These are phyloP conservation scores for Heloderma charlesbogerti DNA, from an alignment of 2,113 vertebrate genomes.

Conservation along the genomic window DNA sequence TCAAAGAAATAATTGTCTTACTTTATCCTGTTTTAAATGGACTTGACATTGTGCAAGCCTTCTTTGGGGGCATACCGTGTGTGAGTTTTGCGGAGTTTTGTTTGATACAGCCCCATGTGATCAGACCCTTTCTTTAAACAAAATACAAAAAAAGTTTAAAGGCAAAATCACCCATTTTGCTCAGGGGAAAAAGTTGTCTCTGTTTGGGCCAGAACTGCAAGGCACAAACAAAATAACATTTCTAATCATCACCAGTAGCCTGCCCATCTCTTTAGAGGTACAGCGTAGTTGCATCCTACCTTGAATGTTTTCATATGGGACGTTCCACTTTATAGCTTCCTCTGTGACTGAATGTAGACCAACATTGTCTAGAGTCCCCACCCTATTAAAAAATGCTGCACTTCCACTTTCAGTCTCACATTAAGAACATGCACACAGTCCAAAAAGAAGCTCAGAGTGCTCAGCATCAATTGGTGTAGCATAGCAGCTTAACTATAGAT, in stretches of 20 bases:
- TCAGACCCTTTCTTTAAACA: neutral
- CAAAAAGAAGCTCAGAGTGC: neutral
- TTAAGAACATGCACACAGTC: neutral
- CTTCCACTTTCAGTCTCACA: neutral
- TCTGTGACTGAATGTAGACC: neutral
- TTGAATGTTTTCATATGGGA: neutral
- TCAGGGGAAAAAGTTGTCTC: neutral
- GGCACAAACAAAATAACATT: neutral
- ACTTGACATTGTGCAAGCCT: neutral
- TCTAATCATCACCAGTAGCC: neutral
- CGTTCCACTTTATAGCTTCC: neutral
- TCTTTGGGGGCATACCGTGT: neutral
- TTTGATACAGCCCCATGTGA: neutral
- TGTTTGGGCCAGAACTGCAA: neutral
- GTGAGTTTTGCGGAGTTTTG: neutral
- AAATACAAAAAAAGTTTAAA: neutral
- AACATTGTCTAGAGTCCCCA: neutral
- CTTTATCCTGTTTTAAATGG: slow-evolving; percentile 9
- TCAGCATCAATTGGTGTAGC: neutral
- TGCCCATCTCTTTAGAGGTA: neutral
- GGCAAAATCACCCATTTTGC: neutral
- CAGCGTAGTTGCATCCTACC: neutral
- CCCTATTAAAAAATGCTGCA: neutral
- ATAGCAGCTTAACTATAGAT: no score
- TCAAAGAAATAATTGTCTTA: slow-evolving; percentile 11